Evolutionary conservation across 2,113 vertebrate species (phyloP), one percentile per base, ranked within the genome.

Genomic region (Emydocephalus ijimae): DNA sequence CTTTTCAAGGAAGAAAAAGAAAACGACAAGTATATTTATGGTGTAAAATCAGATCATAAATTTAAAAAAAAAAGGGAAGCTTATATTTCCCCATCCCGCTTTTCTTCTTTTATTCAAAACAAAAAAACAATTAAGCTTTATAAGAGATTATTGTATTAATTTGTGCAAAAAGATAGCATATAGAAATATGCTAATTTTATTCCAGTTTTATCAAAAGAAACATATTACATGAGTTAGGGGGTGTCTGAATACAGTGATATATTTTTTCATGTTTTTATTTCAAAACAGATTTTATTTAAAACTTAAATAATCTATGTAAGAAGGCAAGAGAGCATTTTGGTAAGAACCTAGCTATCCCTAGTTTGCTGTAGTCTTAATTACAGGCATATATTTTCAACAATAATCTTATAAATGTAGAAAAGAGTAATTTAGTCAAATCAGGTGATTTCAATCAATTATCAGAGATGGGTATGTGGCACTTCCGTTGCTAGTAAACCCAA

Each of bases 31-130:
- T 23, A 94, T 55, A n/a, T 24, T 87, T 61, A 52, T 1, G 0
- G 55, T 87, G 50, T 89, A 91, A 86, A 93, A 93, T 50, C 94
- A 90, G 57, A 39, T 39, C 56, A 95, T 94, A 92, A 94, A 94
- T 45, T 45, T 94, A 95, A 50, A 12, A 94, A 94, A 8, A 90
- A 94, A 94, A 9, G 34, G 88, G 90, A 91, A 39, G 88, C 9
- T 89, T 90, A 11, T 95, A 20, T 55, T 45, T 14, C 3, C 34
- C 10, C 8, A 50, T 7, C 20, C 29, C 10, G 20, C 59, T 34
- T 20, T 18, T 92, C 93, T 50, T 90, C 4, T 93, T 94, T 93
- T 57, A 89, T 91, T 88, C 86, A 91, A 93, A 95, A 92, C 12
- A 34, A 29, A 10, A 87, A 50, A 43, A 1, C 2, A 3, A 3